These are phyloP conservation scores for Iselma pallidipennis DNA, from an alignment of 2,888 invertebrate genomes.

Conservation along the genomic window DNA sequence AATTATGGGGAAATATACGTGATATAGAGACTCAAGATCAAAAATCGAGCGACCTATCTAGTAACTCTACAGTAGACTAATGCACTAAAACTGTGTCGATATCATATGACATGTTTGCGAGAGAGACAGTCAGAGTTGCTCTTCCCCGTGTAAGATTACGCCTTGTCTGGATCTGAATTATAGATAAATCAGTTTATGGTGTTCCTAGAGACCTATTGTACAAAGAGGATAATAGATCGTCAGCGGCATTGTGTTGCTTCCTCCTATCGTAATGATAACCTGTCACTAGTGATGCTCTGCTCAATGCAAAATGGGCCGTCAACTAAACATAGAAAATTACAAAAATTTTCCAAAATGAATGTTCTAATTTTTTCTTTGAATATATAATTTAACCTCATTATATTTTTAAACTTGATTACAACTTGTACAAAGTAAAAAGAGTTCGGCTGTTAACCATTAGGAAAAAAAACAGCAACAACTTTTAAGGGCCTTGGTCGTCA, in stretches of 20 bases:
- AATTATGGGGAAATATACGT: too few species aligned
- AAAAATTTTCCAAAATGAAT: too few species aligned
- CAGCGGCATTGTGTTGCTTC: conserved; percentile 30
- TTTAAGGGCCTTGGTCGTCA: too few species aligned
- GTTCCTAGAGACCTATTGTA: conserved; percentile 27
- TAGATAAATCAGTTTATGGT: conserved; percentile 29
- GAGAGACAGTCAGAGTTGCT: not conserved
- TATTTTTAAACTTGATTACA: not conserved
- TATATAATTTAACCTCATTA: not conserved
- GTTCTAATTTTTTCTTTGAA: too few species aligned
- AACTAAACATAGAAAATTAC: not conserved
- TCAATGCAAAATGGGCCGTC: not conserved
- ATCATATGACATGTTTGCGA: conserved; percentile 14
- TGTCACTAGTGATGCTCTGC: conserved; percentile 19
- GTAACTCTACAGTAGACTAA: too few species aligned
- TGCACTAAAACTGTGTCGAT: conserved; percentile 17
- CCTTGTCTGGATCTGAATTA: conserved; percentile 26
- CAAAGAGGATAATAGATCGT: conserved; percentile 29
- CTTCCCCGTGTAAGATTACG: conserved; percentile 14
- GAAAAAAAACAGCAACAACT: too few species aligned
- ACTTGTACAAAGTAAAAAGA: not conserved
- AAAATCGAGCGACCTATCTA: too few species aligned
- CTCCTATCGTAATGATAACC: conserved; percentile 32
- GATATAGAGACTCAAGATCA: too few species aligned
- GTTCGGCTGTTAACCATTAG: not conserved